Evolutionary conservation across 2,797 vertebrate genomes (phyloP).

Genomic region (Parauchenoglanis punctatus): DNA sequence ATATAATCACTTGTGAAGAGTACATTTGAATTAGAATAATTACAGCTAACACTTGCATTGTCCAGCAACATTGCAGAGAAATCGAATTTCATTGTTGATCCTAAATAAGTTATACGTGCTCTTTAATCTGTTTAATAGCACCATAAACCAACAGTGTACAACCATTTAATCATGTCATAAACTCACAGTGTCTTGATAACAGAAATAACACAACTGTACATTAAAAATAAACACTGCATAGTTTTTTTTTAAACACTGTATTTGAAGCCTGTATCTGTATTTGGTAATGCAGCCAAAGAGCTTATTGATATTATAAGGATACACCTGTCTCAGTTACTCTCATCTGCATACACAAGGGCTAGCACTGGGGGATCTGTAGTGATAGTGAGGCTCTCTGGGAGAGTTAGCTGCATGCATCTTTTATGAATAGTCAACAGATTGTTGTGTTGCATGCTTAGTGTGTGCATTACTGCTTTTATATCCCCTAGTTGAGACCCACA

Average conservation of each 20-base stretch:
- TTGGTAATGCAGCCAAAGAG: not conserved
- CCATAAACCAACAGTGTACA: constrained; percentile 47
- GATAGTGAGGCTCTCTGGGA: not conserved
- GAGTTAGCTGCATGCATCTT: constrained; percentile 53
- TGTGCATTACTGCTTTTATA: constrained; percentile 53
- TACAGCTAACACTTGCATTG: not conserved
- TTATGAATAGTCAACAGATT: constrained; percentile 61
- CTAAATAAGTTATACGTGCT: constrained; percentile 37
- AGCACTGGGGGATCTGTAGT: not conserved
- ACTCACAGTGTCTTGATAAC: constrained; percentile 7
- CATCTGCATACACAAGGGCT: constrained; percentile 17
- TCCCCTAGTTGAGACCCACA: constrained; percentile 48
- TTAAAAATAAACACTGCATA: not conserved
- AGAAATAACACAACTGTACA: constrained; percentile 15
- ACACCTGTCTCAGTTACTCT: not conserved
- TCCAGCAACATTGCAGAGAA: constrained; percentile 15
- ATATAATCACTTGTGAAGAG: not conserved
- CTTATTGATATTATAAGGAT: not conserved
- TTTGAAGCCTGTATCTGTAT: not conserved
- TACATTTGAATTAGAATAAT: not conserved
- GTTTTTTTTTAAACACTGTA: too few species aligned
- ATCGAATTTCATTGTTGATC: constrained; percentile 24
- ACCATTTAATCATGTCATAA: constrained; percentile 42
- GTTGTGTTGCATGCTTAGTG: constrained; percentile 44
- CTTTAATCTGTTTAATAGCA: constrained; percentile 46